Evolutionary conservation across 2,113 vertebrate genomes (phyloP).

Genomic region (Chamaea fasciata): DNA sequence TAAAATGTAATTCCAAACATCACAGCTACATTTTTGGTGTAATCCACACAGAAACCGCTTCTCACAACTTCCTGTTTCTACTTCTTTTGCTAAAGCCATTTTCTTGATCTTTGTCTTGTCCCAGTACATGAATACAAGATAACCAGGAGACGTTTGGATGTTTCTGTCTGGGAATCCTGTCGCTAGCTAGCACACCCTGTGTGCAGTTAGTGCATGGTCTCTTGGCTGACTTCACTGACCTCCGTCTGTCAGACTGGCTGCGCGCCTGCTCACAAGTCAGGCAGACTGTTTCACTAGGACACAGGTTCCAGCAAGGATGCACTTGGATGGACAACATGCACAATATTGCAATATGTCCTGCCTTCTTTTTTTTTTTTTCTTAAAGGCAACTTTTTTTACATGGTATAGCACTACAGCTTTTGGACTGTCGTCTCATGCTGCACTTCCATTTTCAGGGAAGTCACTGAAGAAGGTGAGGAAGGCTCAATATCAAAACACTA

Average conservation of each 20-base stretch:
- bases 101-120: not conserved
- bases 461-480: not conserved
- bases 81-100: not conserved
- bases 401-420: not conserved
- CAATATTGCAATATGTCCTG: not conserved
- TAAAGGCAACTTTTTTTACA: not conserved
- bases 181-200: slow-evolving; percentile 48
- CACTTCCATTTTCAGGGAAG: not conserved
- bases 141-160: slow-evolving; percentile 38
- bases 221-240: slow-evolving; percentile 58
- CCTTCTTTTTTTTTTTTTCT: not conserved
- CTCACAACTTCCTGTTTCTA: not conserved
- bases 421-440: rapidly evolving
- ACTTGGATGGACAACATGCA: not conserved
- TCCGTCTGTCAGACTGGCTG: slow-evolving; percentile 67
- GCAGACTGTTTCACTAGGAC: slow-evolving; percentile 45
- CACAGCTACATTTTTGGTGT: not conserved
- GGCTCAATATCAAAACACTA: not conserved
- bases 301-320: slow-evolving; percentile 50
- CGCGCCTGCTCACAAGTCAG: slow-evolving; percentile 55
- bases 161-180: slow-evolving; percentile 50
- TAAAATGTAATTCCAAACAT: not conserved
- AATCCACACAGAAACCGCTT: not conserved
- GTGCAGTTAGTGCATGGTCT: slow-evolving; percentile 17
- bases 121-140: not conserved